Percentiles rank a stretch among this genome's conserved stretches.
Evolutionary conservation across 2,888 invertebrate genomes (phyloP).

Genomic region (Papilio demoleus): DNA sequence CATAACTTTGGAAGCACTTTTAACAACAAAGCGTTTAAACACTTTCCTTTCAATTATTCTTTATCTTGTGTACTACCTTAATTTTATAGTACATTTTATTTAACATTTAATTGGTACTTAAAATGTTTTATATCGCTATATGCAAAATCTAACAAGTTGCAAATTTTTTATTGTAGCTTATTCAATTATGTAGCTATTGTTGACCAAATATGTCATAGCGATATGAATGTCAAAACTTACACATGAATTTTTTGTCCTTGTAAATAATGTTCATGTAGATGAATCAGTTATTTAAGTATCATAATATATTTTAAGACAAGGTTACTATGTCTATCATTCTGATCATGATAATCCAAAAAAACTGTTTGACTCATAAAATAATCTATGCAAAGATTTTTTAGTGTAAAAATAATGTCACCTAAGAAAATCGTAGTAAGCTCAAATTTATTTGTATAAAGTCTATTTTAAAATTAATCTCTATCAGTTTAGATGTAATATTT

Average conservation of each 20-base stretch:
- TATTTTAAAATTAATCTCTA: not conserved
- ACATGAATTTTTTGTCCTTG: not conserved
- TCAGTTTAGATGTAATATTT: not conserved
- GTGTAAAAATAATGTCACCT: not conserved
- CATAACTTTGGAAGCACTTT: conserved; percentile 24
- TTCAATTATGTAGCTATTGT: too few species aligned
- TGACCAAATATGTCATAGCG: not conserved
- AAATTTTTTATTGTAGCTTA: too few species aligned
- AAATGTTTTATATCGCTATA: too few species aligned
- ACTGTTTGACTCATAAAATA: too few species aligned
- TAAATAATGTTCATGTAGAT: not conserved
- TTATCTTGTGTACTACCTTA: not conserved
- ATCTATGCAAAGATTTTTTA: too few species aligned
- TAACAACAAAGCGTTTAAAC: conserved; percentile 17
- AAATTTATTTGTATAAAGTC: not conserved
- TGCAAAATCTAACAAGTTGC: too few species aligned
- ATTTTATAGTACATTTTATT: not conserved
- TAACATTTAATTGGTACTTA: not conserved
- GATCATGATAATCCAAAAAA: not conserved
- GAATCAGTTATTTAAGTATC: not conserved
- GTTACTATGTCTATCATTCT: not conserved
- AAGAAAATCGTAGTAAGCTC: not conserved
- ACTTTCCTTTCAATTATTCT: not conserved
- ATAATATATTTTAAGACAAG: not conserved
- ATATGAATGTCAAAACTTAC: not conserved